Evolutionary conservation across 2,888 invertebrate genomes (phyloP), one percentile per base, ranked within the genome.

Genomic region (Leucozona laternaria): DNA sequence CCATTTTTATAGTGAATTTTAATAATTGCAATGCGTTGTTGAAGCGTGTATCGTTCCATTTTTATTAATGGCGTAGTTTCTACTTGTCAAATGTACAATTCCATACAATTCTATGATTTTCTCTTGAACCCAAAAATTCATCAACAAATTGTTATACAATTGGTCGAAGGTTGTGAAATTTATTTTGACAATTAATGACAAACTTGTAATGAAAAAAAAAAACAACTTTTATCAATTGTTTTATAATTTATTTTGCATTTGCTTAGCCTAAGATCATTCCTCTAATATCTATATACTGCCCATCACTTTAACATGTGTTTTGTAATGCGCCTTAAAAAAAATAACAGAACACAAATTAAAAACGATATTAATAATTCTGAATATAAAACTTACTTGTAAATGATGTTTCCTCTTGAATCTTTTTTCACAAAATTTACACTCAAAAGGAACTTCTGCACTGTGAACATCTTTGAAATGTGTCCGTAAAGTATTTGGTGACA

Each of bases 341-440:
- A 71, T 25, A 55, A 40, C 62, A 48, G 43, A 60, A 53, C 2
- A 66, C 13, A 17, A 15, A 34, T 4, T 15, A 17, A 34, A n/a
- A 6, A 22, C 28, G 0, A 5, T 45, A 31, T 8, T 5, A 31
- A 11, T 22, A 11, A 2, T 2, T 11, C 17, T n/a, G 15, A 10
- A 1, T 20, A n/a, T 1, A 58, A 40, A 57, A 43, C 80, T 62
- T 82, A 90, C 90, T 50, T 88, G 72, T 11, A 90, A 83, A 80
- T 90, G 90, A 88, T 90, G 90, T 80, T 90, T 90, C 66, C 91
- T 87, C 2, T 90, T 89, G 58, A 90, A 91, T 28, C 88, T 88
- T 72, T 89, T 90, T 15, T 88, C 80, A 25, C 91, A 91, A 55
- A 88, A 84, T 10, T 76, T 76, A 79, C 91, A 91, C 45, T 89